These are phyloP conservation scores for Ceratina japonica DNA, from an alignment of 1,140 invertebrate genomes.

Conservation along the genomic window DNA sequence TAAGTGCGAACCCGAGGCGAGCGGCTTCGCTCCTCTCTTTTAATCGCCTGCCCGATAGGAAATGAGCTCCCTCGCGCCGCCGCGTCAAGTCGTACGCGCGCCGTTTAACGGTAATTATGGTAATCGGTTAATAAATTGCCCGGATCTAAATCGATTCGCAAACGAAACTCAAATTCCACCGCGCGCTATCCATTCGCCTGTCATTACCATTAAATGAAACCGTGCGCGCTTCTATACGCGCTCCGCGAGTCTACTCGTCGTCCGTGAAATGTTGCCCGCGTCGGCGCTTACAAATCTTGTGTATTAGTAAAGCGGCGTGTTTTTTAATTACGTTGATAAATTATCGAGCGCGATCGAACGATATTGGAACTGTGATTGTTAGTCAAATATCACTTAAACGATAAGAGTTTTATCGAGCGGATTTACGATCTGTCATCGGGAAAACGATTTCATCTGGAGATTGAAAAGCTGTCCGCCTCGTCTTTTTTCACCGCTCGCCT, in stretches of 20 bases:
- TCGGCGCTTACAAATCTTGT: too few relatives aligned
- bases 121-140: slow-evolving; percentile 53
- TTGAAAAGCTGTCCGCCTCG: slow-evolving; percentile 1
- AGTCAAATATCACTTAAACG: too few relatives aligned
- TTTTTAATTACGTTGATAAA: too few relatives aligned
- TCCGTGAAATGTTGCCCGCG: too few relatives aligned
- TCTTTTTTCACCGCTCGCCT: not conserved
- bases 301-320: too few relatives aligned
- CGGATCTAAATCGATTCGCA: not conserved
- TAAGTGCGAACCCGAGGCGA: slow-evolving; percentile 30
- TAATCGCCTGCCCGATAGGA: slow-evolving; percentile 38
- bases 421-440: too few relatives aligned
- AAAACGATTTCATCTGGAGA: not conserved
- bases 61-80: slow-evolving; percentile 17
- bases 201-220: too few relatives aligned
- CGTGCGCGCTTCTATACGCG: too few relatives aligned
- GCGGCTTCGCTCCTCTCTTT: not conserved
- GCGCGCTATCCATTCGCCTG: not conserved
- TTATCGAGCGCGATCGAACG: too few relatives aligned
- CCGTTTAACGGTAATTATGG: slow-evolving; percentile 49
- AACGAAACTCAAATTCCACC: not conserved
- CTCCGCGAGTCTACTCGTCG: too few relatives aligned
- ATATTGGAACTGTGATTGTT: too few relatives aligned
- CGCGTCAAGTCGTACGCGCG: slow-evolving; percentile 32
- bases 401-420: too few relatives aligned